Conservation (phyloP, 1,140 invertebrate species). For the Nixonia krombeini region DNA sequence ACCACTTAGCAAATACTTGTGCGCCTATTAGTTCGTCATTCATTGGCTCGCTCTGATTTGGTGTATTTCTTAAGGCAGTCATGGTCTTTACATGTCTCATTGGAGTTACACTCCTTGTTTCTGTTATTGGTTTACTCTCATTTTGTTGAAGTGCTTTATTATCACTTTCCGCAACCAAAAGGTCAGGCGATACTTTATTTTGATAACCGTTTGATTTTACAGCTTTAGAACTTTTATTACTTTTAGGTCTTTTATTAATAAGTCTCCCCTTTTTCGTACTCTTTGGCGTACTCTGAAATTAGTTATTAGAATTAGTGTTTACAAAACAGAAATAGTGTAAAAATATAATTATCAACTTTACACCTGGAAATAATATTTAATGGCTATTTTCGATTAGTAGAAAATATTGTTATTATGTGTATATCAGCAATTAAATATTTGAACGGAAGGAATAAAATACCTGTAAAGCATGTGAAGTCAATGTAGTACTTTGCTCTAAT, state of each 20-base stretch:
- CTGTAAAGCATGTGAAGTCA: not conserved
- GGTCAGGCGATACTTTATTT: conserved; percentile 5
- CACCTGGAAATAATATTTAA: too few species aligned
- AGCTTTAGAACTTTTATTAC: conserved; percentile 24
- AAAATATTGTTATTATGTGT: too few species aligned
- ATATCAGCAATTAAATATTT: too few species aligned
- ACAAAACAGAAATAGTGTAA: too few species aligned
- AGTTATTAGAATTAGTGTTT: conserved; percentile 2
- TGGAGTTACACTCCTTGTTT: conserved; percentile 1
- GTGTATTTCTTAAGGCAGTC: conserved; percentile 6
- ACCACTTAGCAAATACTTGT: conserved; percentile 76
- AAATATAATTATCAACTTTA: too few species aligned
- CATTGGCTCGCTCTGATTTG: conserved; percentile 2
- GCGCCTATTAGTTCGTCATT: conserved; percentile 61
- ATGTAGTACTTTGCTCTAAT: not conserved
- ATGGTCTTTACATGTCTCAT: not conserved
- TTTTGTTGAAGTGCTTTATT: not conserved
- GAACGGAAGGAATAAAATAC: not conserved
- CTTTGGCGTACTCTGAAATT: conserved; percentile 38
- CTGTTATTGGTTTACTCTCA: not conserved
- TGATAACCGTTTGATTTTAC: conserved; percentile 35
- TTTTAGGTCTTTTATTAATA: conserved; percentile 11
- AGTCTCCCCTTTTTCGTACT: conserved; percentile 31
- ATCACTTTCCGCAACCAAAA: not conserved
- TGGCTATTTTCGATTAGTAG: too few species aligned